These are phyloP conservation scores for Tylochromis polylepis DNA, from an alignment of 2,113 vertebrate genomes.

Conservation along the genomic window DNA sequence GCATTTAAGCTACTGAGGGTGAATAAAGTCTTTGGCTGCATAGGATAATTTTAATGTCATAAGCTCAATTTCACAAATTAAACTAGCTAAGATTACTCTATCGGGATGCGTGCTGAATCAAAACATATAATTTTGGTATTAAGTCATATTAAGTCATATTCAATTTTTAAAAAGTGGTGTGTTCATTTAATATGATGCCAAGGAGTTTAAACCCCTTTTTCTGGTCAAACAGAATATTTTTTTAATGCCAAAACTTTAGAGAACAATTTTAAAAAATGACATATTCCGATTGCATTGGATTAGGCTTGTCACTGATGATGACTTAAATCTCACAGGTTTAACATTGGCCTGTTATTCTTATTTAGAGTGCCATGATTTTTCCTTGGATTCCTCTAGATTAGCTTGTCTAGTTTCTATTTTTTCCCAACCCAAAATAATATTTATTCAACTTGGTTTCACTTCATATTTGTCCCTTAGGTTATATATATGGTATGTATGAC, in stretches of 20 bases:
- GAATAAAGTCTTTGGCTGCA: background rate
- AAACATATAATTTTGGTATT: background rate
- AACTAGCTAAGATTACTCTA: background rate
- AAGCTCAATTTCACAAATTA: background rate
- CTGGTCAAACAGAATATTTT: background rate
- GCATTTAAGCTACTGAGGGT: background rate
- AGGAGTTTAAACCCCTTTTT: background rate
- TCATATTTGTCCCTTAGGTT: background rate
- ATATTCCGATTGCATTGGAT: background rate
- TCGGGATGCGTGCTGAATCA: background rate
- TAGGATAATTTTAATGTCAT: background rate
- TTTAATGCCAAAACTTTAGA: background rate
- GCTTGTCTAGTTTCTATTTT: background rate
- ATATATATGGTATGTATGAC: too few relatives aligned
- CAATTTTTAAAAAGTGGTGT: background rate
- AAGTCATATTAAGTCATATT: background rate
- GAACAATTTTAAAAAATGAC: background rate
- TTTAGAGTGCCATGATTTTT: background rate
- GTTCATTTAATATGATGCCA: background rate
- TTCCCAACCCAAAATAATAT: background rate
- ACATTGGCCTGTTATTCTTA: background rate
- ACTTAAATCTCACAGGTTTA: background rate
- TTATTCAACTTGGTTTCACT: background rate
- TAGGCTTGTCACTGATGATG: background rate
- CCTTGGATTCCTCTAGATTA: background rate